Conservation (phyloP, 2,113 vertebrate genomes). For the Andinoacara biseriatus region DNA sequence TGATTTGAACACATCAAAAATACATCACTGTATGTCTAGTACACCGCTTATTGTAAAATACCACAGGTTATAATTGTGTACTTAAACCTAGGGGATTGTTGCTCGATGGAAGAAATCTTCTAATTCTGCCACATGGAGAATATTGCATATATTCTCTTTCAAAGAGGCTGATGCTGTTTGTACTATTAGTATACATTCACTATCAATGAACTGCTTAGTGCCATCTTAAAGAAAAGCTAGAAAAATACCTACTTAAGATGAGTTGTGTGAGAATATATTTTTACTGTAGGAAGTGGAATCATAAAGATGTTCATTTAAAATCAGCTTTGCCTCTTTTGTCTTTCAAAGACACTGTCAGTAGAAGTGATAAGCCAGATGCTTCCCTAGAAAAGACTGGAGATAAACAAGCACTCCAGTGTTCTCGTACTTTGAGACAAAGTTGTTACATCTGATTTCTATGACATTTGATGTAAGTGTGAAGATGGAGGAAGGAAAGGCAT, state of each 20-base stretch:
- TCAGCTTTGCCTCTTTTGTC: background rate
- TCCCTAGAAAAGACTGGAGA: background rate
- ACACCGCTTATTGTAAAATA: background rate
- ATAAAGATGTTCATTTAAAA: background rate
- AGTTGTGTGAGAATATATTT: background rate
- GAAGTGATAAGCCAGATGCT: background rate
- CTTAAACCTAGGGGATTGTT: background rate
- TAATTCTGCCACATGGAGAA: no score
- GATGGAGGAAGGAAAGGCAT: background rate
- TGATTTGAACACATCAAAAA: constrained; percentile 9
- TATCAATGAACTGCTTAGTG: background rate
- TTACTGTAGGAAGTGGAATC: background rate
- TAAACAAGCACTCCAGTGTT: background rate
- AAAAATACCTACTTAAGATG: background rate
- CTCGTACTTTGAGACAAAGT: background rate
- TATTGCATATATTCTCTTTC: no score
- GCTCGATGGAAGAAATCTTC: background rate
- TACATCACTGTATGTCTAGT: background rate
- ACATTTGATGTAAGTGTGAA: background rate
- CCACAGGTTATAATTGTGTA: background rate
- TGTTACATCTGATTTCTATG: background rate
- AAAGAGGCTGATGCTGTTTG: no score
- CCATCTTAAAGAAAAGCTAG: background rate
- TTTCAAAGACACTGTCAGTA: background rate
- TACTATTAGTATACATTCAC: background rate